phyloP scores from a whole-genome alignment of 1,140 invertebrate genomes.

The Mizuhopecten yessoensis region DNA sequence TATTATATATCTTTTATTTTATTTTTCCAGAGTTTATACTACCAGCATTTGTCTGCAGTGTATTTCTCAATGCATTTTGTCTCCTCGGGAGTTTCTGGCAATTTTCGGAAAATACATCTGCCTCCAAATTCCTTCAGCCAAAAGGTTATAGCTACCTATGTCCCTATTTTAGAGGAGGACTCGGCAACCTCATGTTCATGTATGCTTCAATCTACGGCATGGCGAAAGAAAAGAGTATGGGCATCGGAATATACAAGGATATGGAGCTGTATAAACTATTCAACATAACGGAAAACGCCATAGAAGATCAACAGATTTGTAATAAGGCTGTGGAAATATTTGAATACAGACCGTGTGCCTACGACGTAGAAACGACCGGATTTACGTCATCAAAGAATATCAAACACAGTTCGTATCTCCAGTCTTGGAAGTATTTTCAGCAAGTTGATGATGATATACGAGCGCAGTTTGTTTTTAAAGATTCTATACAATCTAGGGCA shows the following conservation, averaged over 20 bases:
- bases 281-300: constrained; percentile 23
- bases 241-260: background rate
- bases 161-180: constrained; percentile 50
- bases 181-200: constrained; percentile 66
- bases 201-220: constrained; percentile 67
- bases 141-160: constrained; percentile 47
- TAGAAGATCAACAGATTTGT: constrained; percentile 42
- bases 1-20: too few species aligned
- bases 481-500: constrained; percentile 41
- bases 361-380: constrained; percentile 5
- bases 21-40: background rate
- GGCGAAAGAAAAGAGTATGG: constrained; percentile 43
- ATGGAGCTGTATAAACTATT: constrained; percentile 45
- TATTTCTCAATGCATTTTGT: background rate
- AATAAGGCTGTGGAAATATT: background rate
- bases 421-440: constrained; percentile 70
- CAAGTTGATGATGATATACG: constrained; percentile 55
- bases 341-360: constrained; percentile 55
- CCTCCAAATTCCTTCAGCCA: background rate
- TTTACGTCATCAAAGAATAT: constrained; percentile 37
- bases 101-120: background rate
- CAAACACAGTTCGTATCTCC: constrained; percentile 61
- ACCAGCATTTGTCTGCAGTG: background rate
- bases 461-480: constrained; percentile 56
- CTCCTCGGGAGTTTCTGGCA: background rate